Evolutionary conservation across 2,797 vertebrate species (phyloP), one percentile per base, ranked within the genome.

Genomic region (Malacoraja senta): DNA sequence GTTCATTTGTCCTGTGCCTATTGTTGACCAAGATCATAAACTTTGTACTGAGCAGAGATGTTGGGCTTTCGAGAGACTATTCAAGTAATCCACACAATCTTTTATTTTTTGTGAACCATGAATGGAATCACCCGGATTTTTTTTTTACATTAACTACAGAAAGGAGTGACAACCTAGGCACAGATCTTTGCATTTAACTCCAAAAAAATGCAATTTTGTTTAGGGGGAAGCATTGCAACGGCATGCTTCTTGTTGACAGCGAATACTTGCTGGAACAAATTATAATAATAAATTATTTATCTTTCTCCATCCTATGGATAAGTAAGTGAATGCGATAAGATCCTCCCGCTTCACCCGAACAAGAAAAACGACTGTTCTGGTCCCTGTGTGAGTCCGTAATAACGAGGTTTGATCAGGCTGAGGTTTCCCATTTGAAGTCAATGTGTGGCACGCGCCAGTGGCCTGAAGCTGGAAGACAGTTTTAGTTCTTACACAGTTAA

Each of bases 241-340:
- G n/a, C 3, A 65, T 7, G 8, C 29, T 63, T 65, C 61, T 88
- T 24, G 19, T 83, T 65, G 61, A n/a, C 84, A 65, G 32, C 17
- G 35, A 65, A 7, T 7, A 7, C 35, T 35, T n/a, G 81, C 58
- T 35, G 32, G n/a, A n/a, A 78, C 32, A 32, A 78, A 78, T 78
- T 78, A 35, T 78, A 21, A 24, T 68, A 8, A 35, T 63, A 88
- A 88, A 88, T 35, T 35, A 35, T 68, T 88, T 88, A 68, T 88
- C 17, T 68, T 88, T 32, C 63, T 17, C n/a, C 19, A 17, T 88
- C 84, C 96, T 96, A 65, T 95, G 94, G 94, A 83, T 94, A 83
- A 93, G 94, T 94, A 94, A 95, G 94, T 95, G 93, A 94, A 95
- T 94, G 94, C 93, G 94, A 94, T 93, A 92, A 94, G 93, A 79